These are phyloP conservation scores for Anser cygnoides DNA, from an alignment of 2,113 vertebrate species.

Conservation along the genomic window DNA sequence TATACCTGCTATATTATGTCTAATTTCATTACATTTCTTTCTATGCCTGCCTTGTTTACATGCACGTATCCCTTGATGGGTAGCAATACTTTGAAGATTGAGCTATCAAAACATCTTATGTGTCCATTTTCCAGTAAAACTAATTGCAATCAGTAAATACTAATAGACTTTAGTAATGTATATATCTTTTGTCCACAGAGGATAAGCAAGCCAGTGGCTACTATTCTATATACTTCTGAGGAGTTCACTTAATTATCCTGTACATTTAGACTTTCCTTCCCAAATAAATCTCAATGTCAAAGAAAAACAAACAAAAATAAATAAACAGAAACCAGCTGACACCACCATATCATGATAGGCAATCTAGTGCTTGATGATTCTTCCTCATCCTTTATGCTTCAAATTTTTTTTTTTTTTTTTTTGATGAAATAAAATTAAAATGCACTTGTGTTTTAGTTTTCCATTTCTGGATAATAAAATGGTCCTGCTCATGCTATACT, in stretches of 20 bases:
- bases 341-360: neutral
- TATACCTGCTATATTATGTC: neutral
- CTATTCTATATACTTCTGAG: neutral
- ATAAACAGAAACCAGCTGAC: neutral
- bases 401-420: neutral
- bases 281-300: neutral
- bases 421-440: neutral
- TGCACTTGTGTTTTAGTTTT: neutral
- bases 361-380: neutral
- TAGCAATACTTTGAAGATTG: neutral
- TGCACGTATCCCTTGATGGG: neutral
- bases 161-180: neutral
- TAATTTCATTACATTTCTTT: neutral
- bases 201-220: neutral
- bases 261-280: neutral
- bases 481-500: neutral
- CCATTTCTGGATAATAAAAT: neutral
- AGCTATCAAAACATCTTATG: neutral
- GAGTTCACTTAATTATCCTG: neutral
- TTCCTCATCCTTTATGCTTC: neutral
- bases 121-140: neutral
- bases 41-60: neutral
- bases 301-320: neutral
- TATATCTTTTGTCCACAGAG: neutral
- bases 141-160: neutral